These are phyloP conservation scores for Erebia palarica DNA, from an alignment of 2,888 invertebrate genomes.

Conservation along the genomic window DNA sequence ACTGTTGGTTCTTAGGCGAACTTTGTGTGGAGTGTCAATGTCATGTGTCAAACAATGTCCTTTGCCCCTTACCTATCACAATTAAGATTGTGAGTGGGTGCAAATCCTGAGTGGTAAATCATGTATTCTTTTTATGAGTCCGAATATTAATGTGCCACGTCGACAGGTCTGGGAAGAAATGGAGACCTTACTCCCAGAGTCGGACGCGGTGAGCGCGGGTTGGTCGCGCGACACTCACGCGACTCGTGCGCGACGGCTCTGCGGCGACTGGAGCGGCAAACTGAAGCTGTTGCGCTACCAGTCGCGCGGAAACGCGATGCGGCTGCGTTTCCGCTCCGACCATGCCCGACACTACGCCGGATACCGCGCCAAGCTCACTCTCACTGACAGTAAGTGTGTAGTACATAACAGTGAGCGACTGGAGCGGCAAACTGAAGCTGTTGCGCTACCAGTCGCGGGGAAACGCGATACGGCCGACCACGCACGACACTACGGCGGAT, in stretches of 20 bases:
- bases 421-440: too few species aligned
- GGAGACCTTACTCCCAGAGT: constrained; percentile 63
- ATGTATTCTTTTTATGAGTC: too few species aligned
- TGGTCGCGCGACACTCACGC: constrained; percentile 62
- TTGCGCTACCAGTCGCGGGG: too few species aligned
- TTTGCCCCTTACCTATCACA: too few species aligned
- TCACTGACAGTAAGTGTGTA: constrained; percentile 86
- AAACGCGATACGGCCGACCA: too few species aligned
- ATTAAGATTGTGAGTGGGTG: too few species aligned
- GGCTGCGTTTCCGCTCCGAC: constrained; percentile 88
- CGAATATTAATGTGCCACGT: neutral
- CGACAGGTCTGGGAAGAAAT: constrained; percentile 55
- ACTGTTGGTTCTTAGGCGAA: too few species aligned
- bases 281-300: constrained; percentile 87
- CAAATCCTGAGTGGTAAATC: too few species aligned
- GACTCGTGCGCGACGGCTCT: constrained; percentile 78
- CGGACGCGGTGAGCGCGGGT: constrained; percentile 68
- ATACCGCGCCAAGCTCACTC: constrained; percentile 87
- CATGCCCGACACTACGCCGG: constrained; percentile 90
- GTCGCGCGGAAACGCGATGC: constrained; percentile 83
- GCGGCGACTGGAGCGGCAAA: constrained; percentile 91
- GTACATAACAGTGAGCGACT: too few species aligned
- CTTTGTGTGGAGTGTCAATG: too few species aligned
- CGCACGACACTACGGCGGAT: too few species aligned
- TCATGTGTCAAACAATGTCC: too few species aligned